Evolutionary conservation across 2,797 vertebrate genomes (phyloP).

Genomic region (Phrynocephalus guinanensis): DNA sequence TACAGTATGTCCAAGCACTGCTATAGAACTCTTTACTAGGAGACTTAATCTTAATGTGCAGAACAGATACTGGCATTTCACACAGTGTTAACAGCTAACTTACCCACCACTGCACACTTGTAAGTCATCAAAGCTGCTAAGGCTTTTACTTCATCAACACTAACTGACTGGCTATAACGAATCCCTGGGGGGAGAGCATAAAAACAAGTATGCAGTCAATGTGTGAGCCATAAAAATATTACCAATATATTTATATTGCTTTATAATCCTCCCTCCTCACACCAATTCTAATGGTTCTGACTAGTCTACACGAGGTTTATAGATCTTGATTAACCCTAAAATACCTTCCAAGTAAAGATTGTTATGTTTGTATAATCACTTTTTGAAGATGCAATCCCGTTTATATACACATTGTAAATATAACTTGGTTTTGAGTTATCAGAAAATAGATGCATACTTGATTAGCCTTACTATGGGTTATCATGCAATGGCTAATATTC

Average conservation of each 20-base stretch:
- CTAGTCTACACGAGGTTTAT: neutral
- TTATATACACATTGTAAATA: neutral
- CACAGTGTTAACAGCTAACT: slow-evolving; percentile 24
- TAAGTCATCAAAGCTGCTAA: slow-evolving; percentile 59
- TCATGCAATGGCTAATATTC: neutral
- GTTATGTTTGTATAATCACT: neutral
- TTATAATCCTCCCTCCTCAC: neutral
- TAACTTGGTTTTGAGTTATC: neutral
- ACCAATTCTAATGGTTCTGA: neutral
- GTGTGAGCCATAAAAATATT: neutral
- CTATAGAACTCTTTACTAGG: slow-evolving; percentile 3
- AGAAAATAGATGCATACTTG: neutral
- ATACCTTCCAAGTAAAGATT: neutral
- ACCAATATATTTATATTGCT: slow-evolving; percentile 8
- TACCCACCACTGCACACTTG: slow-evolving; percentile 21
- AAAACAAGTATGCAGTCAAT: neutral
- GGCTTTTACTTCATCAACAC: slow-evolving; percentile 41
- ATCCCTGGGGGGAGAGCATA: slow-evolving; percentile 48
- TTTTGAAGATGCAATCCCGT: neutral
- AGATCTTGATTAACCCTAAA: neutral
- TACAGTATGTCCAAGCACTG: slow-evolving; percentile 13
- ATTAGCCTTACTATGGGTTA: neutral
- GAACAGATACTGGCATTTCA: neutral
- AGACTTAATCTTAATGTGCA: neutral
- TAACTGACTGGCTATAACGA: slow-evolving; percentile 45